phyloP scores from a whole-genome alignment of 2,888 invertebrate species.

The Xylota sylvarum region DNA sequence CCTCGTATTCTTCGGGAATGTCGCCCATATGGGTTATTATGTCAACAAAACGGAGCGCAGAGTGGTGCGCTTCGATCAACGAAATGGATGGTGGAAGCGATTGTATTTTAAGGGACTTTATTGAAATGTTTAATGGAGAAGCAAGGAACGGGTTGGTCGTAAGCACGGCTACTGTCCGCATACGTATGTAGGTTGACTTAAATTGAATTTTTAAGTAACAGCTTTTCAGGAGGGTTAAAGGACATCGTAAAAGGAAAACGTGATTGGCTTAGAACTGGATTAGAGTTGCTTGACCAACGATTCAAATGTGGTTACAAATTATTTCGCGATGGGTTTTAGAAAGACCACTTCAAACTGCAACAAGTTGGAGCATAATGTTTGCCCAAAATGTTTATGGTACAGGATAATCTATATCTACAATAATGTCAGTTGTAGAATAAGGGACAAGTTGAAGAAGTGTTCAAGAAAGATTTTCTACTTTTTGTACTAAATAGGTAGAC shows the following conservation, averaged over 20 bases:
- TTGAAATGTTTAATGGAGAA: constrained; percentile 61
- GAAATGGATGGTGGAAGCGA: constrained; percentile 59
- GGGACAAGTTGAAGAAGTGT: too few relatives aligned
- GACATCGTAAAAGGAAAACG: constrained; percentile 44
- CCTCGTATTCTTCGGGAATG: constrained; percentile 29
- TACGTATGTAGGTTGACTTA: constrained; percentile 21
- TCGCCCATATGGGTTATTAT: constrained; percentile 58
- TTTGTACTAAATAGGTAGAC: too few relatives aligned
- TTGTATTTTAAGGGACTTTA: constrained; percentile 65
- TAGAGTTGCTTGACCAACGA: constrained; percentile 18
- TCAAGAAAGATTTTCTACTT: too few relatives aligned
- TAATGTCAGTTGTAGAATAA: too few relatives aligned
- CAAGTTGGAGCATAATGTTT: background rate
- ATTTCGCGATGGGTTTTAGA: constrained; percentile 2
- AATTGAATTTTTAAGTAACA: constrained; percentile 69
- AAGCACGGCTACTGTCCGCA: constrained; percentile 22
- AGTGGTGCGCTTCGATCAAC: constrained; percentile 54
- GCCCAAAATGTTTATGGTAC: too few relatives aligned
- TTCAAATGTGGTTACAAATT: constrained; percentile 14
- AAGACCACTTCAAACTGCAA: background rate
- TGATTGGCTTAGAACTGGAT: constrained; percentile 39
- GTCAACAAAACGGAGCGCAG: constrained; percentile 48
- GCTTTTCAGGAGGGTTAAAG: background rate
- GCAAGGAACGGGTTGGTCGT: background rate
- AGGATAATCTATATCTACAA: too few relatives aligned